These are phyloP conservation scores for Dynastes hyllus DNA, from an alignment of 2,888 invertebrate genomes.

Conservation along the genomic window DNA sequence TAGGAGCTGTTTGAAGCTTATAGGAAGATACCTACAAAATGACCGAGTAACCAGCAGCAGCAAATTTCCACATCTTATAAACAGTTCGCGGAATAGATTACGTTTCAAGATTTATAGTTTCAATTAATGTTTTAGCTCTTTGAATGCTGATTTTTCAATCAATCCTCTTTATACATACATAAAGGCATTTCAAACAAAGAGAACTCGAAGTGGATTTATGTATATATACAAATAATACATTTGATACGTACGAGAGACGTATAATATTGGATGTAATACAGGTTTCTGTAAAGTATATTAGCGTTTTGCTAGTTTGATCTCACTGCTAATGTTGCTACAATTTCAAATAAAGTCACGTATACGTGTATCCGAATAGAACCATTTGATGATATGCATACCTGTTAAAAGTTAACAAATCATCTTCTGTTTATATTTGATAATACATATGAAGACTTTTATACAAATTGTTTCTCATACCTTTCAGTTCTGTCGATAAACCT, in stretches of 20 bases:
- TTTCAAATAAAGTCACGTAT: too few species aligned
- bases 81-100: conserved; percentile 41
- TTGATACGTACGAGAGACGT: background rate
- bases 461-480: too few species aligned
- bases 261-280: background rate
- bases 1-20: background rate
- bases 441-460: too few species aligned
- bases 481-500: too few species aligned
- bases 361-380: too few species aligned
- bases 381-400: too few species aligned
- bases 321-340: too few species aligned
- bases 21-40: background rate
- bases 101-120: conserved; percentile 40
- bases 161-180: conserved; percentile 23
- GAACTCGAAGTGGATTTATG: conserved; percentile 19
- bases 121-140: conserved; percentile 42
- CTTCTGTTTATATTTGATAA: too few species aligned
- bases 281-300: background rate
- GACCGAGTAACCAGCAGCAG: conserved; percentile 5
- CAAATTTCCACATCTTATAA: conserved; percentile 39
- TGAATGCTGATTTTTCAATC: conserved; percentile 30
- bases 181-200: conserved; percentile 24
- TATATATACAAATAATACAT: conserved; percentile 12
- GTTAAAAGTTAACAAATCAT: too few species aligned
- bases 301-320: background rate